Percentiles rank a stretch among this genome's conserved stretches.
These are phyloP conservation scores for Thereva unica DNA, from an alignment of 2,888 invertebrate species.

Conservation along the genomic window DNA sequence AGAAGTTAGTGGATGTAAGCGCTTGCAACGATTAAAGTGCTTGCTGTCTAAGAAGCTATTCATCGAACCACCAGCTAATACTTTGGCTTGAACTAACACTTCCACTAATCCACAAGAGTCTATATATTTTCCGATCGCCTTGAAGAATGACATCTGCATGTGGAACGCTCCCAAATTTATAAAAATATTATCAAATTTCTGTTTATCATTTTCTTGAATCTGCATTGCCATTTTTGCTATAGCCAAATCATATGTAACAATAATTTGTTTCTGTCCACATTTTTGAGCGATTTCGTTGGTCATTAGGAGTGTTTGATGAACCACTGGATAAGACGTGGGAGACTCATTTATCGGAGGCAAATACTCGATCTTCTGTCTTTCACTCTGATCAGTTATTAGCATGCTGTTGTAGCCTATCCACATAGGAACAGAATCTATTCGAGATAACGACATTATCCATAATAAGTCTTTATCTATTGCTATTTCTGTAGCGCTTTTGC, in stretches of 20 bases:
- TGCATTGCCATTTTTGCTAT: conserved; percentile 46
- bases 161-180: conserved; percentile 52
- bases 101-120: too few relatives aligned
- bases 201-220: conserved; percentile 46
- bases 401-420: conserved; percentile 49
- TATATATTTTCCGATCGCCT: conserved; percentile 48
- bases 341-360: conserved; percentile 49
- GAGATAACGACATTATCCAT: background rate
- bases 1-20: conserved; percentile 15
- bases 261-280: conserved; percentile 43
- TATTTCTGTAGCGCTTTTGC: background rate
- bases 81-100: too few relatives aligned
- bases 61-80: conserved; percentile 14
- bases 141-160: conserved; percentile 47
- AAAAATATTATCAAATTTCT: conserved; percentile 50
- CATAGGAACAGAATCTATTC: conserved; percentile 43
- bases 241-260: conserved; percentile 49
- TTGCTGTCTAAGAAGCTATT: background rate
- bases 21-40: conserved; percentile 38
- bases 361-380: conserved; percentile 48
- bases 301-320: conserved; percentile 46
- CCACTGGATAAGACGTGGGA: too few relatives aligned
- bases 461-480: background rate
- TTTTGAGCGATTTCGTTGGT: conserved; percentile 44
- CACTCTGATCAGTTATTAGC: conserved; percentile 43